Base-by-base conservation (phyloP, 1,140 invertebrate species). In the Drosophila bocqueti region DNA sequence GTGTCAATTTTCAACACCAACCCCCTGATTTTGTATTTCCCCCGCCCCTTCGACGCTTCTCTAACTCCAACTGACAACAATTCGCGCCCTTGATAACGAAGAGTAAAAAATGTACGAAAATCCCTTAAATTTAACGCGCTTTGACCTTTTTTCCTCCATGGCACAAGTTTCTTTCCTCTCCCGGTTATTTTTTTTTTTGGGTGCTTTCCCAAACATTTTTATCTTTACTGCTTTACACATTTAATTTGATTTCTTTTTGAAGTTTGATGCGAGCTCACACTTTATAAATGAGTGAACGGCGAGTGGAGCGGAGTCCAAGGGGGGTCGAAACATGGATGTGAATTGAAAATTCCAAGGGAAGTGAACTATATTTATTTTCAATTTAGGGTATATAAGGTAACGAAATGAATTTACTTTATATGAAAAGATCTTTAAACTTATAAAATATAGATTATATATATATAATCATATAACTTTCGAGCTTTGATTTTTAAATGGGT, bases 241-340 rank as follows among this genome's bases (percentile, higher is more conserved):
- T 90, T 90, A 90, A 90, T 90, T 90, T 90, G 85, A 90, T 90
- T 90, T 90, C 81, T 90, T 91, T 91, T 90, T 90, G 85, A 90
- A 90, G 85, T 90, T 90, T 85, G 86, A 90, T 85, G 85, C 81
- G 60, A 64, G 21, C 66, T 66, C 69, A 68, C 67, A 73, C 57
- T 68, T 74, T 66, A 74, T 60, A 79, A 65, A 59, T 57, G 66
- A 59, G 65, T 57, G 31, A 60, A 18, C 16, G 16, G 11, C 34
- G 24, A 15, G 40, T 18, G 31, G 49, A 42, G 63, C 46, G 61
- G 36, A 45, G 63, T 24, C 18, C 6, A 75, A 59, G 15, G 47
- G 68, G 67, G 66, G 10, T 49, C 18, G 4, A 2, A 16, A 21
- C 4, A 7, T 42, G 2, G 8, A 21, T 40, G 3, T 1, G 16